Evolutionary conservation across 2,113 vertebrate species (phyloP), one percentile per base, ranked within the genome.

Genomic region (Pampusana beccarii): DNA sequence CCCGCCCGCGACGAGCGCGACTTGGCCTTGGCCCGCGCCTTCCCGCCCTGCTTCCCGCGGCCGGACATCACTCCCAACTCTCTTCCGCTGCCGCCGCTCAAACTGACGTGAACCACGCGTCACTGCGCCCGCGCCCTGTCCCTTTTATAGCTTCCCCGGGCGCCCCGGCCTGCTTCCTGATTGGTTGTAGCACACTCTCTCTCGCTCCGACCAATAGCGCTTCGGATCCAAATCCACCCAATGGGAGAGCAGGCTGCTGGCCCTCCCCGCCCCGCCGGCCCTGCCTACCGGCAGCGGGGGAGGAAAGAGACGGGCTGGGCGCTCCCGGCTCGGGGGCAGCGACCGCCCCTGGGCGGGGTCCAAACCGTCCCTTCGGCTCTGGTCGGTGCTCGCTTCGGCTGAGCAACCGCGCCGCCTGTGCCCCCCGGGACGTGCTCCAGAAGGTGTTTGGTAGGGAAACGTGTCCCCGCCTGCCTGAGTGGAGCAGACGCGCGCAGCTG

Each of bases 41-140:
- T 90, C n/a, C 90, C 90, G 14, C 90, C 88, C 28, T 92, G 90
- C 46, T 92, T 92, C 46, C 58, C 98, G 95, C 15, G 98, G 10
- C 98, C 98, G 1, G 98, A 99, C 92, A 98, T 99, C 2, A 95
- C 97, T 2, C 97, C 97, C 8, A 73, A 73, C 53, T 94, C 96
- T 86, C 97, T 97, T 8, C 97, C 94, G 3, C 97, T 6, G 0
- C 7, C 5, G 0, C 29, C 13, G 0, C 42, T 1, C 2, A 0
- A 0, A 1, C 4, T 0, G 2, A 53, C 14, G 17, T 2, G 0
- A 12, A 2, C 4, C 20, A 5, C 66, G 3, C 17, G 14, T 0
- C 0, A 0, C 3, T 0, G 0, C 4, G 0, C 8, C 7, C 1
- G 0, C 4, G 1, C 9, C 9, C 36, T 3, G 29, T 48, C 61